Evolutionary conservation across 2,888 invertebrate species (phyloP).

Genomic region (Malthinus flaveolus): DNA sequence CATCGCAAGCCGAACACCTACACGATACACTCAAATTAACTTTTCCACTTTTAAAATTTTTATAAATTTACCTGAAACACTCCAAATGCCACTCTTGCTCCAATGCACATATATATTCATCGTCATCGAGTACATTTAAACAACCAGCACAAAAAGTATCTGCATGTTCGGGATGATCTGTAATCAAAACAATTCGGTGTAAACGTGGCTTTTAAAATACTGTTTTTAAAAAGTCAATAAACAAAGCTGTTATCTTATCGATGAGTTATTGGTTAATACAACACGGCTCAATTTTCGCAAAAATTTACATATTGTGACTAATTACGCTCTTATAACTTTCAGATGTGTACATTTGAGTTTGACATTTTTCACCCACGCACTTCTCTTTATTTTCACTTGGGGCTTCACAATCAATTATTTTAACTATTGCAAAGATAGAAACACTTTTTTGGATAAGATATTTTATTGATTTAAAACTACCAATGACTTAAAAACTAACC

Average conservation of each 20-base stretch:
- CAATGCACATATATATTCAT: conserved; percentile 79
- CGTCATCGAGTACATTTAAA: conserved; percentile 72
- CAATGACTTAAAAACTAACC: conserved; percentile 36
- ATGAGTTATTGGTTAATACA: background rate
- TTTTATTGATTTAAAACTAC: background rate
- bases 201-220: conserved; percentile 20
- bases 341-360: conserved; percentile 10
- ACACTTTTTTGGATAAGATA: background rate
- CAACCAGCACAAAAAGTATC: conserved; percentile 69
- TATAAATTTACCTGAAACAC: conserved; percentile 71
- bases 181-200: conserved; percentile 19
- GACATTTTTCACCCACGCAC: conserved; percentile 43
- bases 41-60: background rate
- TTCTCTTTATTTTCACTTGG: background rate
- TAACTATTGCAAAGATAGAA: background rate
- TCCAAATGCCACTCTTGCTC: conserved; percentile 88
- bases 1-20: conserved; percentile 89
- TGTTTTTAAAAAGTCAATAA: conserved; percentile 17
- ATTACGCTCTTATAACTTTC: no score
- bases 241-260: conserved; percentile 5
- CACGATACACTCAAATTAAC: conserved; percentile 25
- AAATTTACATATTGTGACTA: background rate
- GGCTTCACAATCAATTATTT: background rate
- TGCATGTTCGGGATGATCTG: conserved; percentile 38
- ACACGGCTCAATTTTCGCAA: background rate